A percentile compares a stretch with the other conserved stretches of the same genome.
phyloP scores from a whole-genome alignment of 2,888 invertebrate species.

The Drosophila macrospina region DNA sequence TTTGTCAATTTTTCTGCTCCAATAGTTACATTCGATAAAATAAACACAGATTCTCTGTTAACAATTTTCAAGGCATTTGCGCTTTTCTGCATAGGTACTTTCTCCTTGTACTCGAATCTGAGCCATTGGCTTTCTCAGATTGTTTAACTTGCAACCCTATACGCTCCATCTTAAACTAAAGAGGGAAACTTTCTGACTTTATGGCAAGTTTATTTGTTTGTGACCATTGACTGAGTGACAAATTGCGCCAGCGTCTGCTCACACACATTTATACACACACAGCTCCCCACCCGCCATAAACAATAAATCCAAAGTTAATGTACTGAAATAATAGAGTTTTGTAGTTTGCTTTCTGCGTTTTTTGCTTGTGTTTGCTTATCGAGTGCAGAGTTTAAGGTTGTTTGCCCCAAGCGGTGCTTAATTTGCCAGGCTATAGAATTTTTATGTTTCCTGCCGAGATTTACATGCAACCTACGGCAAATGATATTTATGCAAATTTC shows the following conservation, averaged over 20 bases:
- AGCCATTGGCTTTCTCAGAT: slow-evolving; percentile 10
- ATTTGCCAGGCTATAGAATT: slow-evolving; percentile 41
- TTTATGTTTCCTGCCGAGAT: slow-evolving; percentile 55
- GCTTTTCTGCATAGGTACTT: slow-evolving; percentile 10
- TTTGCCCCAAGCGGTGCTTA: slow-evolving; percentile 23
- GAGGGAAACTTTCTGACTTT: slow-evolving; percentile 24
- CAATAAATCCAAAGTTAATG: slow-evolving; percentile 76
- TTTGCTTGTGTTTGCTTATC: slow-evolving; percentile 32
- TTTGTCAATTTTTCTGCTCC: slow-evolving; percentile 14
- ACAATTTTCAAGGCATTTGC: not conserved
- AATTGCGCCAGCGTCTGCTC: slow-evolving; percentile 31
- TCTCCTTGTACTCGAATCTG: slow-evolving; percentile 2
- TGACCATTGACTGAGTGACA: slow-evolving; percentile 57
- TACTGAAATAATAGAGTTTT: slow-evolving; percentile 74
- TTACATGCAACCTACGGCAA: slow-evolving; percentile 61
- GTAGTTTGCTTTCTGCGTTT: slow-evolving; percentile 45
- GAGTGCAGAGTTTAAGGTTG: slow-evolving; percentile 41
- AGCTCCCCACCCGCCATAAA: slow-evolving; percentile 50
- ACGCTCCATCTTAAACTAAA: slow-evolving; percentile 10
- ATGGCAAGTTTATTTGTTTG: slow-evolving; percentile 38
- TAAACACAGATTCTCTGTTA: slow-evolving; percentile 20
- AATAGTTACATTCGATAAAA: slow-evolving; percentile 13
- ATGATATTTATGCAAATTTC: slow-evolving; percentile 75
- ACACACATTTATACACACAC: slow-evolving; percentile 1
- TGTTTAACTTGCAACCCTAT: slow-evolving; percentile 17